Base-by-base conservation (phyloP, 2,888 invertebrate species). In the Melipona beecheii region DNA sequence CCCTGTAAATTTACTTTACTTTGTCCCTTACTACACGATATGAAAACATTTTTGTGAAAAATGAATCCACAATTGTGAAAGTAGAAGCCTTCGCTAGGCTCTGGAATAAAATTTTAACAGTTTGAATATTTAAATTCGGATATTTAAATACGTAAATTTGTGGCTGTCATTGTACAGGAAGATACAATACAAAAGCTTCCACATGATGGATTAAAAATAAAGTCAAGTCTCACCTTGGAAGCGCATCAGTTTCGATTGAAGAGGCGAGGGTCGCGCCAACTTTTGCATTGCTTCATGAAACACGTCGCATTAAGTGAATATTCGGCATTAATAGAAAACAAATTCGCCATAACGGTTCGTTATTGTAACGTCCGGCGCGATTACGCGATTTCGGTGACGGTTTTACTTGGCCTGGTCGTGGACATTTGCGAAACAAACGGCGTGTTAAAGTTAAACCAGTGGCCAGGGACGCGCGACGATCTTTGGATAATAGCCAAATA, bases 301-400 rank as follows among this genome's bases (percentile, higher is more conserved):
- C 36, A 31, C 43, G 6, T 9, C 2, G 17, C 62, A 50, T 68
- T 75, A 75, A 75, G 52, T 79, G 75, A 79, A 75, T 79, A 69
- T 62, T 54, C 36, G 36, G 27, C 13, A 52, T 81, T 71, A 71
- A 71, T 52, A 76, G 65, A 56, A 66, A 56, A 75, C 71, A 60
- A 27, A 58, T 58, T 52, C 15, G 71, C 66, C 64, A 65, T 75
- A 80, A 75, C n/a, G 24, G 11, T 65, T 52, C 52, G 62, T 80
- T 75, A 56, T 56, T 71, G 71, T 58, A 65, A 50, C 50, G 24
- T 72, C 19, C 66, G 66, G 15, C 31, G 13, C 17, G 60, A 65
- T 76, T 60, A 56, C 58, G 36, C 66, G 65, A 70, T 70, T 75
- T 70, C 43, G 56, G 49, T n/a, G n/a, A 5, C 13, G 36, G 17